Evolutionary conservation across 2,113 vertebrate species (phyloP), one percentile per base, ranked within the genome.

Genomic region (Mus musculus): DNA sequence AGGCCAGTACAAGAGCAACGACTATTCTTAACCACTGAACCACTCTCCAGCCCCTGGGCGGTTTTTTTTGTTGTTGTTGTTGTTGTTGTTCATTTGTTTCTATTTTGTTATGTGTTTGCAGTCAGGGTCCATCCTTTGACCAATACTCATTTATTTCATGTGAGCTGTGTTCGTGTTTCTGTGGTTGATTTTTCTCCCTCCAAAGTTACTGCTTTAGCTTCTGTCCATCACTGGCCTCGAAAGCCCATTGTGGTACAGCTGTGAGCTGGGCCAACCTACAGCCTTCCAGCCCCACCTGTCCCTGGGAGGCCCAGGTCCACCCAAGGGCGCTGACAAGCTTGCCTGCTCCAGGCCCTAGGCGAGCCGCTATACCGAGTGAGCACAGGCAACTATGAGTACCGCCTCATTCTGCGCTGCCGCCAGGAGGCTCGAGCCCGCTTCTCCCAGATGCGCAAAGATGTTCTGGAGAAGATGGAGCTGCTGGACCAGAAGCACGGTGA

Each of bases 401-500:
- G 99, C 2, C 97, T 99, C 95, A 98, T 99, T 90, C 98, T 99
- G 75, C 99, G 99, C 28, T 99, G 99, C 98, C 99, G 99, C 28
- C 99, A 99, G 98, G 99, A 99, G 96, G 99, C 99, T 85, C 99
- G 99, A 0, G 97, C 99, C 0, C 99, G 99, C 42, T 99, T 99
- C 77, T 99, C 99, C 78, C 99, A 99, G 97, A 99, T 99, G 99
- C 99, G 99, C 97, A 99, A 99, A 97, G 99, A 99, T 0, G 99
- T 99, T 54, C 98, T 99, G 86, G 99, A 99, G 98, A 99, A 99
- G 98, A 99, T 99, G 78, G 99, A 99, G 97, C 98, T 99, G 94
- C 98, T 99, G 95, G 99, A 99, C 97, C 99, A 99, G 99, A 99
- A 99, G 97, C 99, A 99, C 0, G 99, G 99, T 99, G 95, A 98